These are phyloP conservation scores for Lucinisca nassula DNA, from an alignment of 2,888 invertebrate genomes.

Conservation along the genomic window DNA sequence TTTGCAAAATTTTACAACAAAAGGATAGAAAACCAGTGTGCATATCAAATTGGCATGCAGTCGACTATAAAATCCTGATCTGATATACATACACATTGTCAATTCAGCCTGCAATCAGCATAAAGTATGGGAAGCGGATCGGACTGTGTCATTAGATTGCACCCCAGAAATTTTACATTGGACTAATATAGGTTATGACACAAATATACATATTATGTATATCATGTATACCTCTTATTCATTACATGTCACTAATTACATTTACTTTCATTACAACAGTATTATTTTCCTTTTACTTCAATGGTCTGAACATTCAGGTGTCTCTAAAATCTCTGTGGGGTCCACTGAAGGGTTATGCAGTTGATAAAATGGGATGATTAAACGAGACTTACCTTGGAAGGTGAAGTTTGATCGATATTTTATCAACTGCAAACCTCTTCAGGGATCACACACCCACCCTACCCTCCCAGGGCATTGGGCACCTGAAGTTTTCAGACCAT, in stretches of 20 bases:
- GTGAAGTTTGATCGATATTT: constrained; percentile 25
- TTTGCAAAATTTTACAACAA: constrained; percentile 4
- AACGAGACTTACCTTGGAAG: constrained; percentile 22
- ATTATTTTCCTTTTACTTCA: not conserved
- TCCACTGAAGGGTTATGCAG: constrained; percentile 1
- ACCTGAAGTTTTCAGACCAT: not conserved
- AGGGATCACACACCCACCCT: constrained; percentile 22
- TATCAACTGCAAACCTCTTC: constrained; percentile 21
- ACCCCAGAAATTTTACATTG: too few species aligned
- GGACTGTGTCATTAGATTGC: too few species aligned
- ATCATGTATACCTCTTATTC: too few species aligned
- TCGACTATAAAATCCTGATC: too few species aligned
- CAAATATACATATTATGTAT: too few species aligned
- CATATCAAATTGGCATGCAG: not conserved
- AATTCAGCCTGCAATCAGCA: too few species aligned
- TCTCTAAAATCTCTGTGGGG: constrained; percentile 2
- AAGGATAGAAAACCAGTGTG: too few species aligned
- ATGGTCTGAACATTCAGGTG: not conserved
- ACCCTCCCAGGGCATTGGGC: not conserved
- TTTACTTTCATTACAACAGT: too few species aligned
- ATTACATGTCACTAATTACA: too few species aligned
- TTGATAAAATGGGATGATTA: constrained; percentile 21
- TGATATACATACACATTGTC: too few species aligned
- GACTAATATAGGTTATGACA: too few species aligned
- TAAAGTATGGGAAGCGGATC: too few species aligned